Conservation (phyloP, 2,888 invertebrate genomes). For the Arctia plantaginis region DNA sequence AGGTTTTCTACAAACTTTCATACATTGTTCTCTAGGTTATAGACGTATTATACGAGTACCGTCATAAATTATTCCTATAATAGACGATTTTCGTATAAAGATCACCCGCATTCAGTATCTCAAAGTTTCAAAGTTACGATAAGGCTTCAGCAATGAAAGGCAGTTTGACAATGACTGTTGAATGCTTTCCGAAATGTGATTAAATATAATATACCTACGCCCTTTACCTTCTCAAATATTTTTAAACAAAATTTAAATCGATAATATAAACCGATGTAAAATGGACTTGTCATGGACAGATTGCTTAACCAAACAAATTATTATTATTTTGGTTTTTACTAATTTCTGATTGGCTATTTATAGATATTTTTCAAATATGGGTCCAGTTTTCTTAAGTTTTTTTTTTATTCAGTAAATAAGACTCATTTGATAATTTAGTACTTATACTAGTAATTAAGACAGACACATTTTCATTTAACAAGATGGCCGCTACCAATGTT, state of each 20-base stretch:
- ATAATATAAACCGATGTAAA: not conserved
- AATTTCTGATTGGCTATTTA: not conserved
- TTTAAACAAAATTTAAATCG: no score
- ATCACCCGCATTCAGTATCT: not conserved
- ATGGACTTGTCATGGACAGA: no score
- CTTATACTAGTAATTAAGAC: no score
- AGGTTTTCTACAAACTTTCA: not conserved
- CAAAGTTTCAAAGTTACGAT: not conserved
- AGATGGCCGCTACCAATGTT: not conserved
- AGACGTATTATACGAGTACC: not conserved
- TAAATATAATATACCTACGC: not conserved
- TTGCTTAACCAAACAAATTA: not conserved
- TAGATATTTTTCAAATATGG: not conserved
- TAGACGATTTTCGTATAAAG: not conserved
- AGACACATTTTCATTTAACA: no score
- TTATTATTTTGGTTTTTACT: not conserved
- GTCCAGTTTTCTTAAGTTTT: not conserved
- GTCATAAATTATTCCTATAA: not conserved
- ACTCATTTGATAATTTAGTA: not conserved
- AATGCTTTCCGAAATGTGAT: not conserved
- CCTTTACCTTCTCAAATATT: no score
- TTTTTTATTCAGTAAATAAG: not conserved
- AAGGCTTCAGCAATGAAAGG: slow-evolving; percentile 6
- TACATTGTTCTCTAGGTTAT: not conserved
- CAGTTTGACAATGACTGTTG: slow-evolving; percentile 8